Conservation (phyloP, 1,140 invertebrate genomes). For the Drosophila kurseongensis region DNA sequence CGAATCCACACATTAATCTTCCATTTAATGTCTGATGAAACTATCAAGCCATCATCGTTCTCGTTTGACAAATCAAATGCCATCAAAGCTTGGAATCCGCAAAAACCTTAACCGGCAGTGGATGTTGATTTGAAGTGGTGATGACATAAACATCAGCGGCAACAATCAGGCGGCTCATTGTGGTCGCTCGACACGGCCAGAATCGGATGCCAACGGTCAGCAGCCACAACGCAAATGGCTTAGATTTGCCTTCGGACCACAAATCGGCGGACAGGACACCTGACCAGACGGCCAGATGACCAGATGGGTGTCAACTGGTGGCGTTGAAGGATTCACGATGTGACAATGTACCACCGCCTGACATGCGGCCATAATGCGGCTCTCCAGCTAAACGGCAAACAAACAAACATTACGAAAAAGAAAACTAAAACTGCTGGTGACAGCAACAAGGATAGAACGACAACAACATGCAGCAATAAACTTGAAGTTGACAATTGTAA, state of each 20-base stretch:
- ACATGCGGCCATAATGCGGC: conserved; percentile 76
- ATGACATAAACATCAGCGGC: conserved; percentile 39
- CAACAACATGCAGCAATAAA: conserved; percentile 64
- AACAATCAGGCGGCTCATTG: conserved; percentile 37
- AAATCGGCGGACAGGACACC: conserved; percentile 58
- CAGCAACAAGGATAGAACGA: conserved; percentile 57
- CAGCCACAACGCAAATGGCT: conserved; percentile 73
- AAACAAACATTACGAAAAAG: conserved; percentile 23
- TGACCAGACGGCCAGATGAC: conserved; percentile 21
- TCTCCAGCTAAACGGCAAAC: conserved; percentile 44
- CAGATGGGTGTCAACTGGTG: conserved; percentile 40
- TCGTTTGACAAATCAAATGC: conserved; percentile 38
- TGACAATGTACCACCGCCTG: conserved; percentile 62
- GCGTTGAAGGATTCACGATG: conserved; percentile 77
- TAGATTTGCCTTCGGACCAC: conserved; percentile 70
- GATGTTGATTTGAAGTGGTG: conserved; percentile 30
- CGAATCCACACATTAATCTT: background rate
- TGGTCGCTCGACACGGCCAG: conserved; percentile 57
- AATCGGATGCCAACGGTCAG: conserved; percentile 56
- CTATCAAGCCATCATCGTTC: conserved; percentile 13
- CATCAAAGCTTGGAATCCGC: conserved; percentile 8
- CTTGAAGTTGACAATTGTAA: conserved; percentile 76
- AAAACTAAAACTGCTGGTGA: conserved; percentile 62
- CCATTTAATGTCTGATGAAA: background rate
- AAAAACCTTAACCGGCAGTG: conserved; percentile 9